Percentiles rank a stretch among this genome's conserved stretches.
Conservation (phyloP, 1,140 invertebrate genomes). For the Drosophila tristis region DNA sequence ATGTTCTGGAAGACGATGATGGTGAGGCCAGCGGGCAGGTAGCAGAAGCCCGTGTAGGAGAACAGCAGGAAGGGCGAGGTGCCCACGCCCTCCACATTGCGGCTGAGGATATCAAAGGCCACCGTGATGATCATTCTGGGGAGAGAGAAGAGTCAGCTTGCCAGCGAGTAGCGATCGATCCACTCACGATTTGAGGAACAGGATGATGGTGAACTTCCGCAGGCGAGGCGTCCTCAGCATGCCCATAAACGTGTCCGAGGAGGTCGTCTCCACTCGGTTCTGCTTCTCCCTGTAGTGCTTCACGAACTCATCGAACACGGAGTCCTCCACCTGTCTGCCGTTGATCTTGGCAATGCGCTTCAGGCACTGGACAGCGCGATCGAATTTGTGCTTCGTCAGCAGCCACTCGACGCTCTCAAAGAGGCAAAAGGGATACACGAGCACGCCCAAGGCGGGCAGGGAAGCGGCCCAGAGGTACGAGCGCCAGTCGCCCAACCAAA, state of each 20-base stretch:
- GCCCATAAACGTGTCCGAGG: slow-evolving; percentile 82
- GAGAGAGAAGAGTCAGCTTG: not conserved
- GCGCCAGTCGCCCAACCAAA: slow-evolving; percentile 85
- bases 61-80: slow-evolving; percentile 86
- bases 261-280: slow-evolving; percentile 44
- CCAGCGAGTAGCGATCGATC: not conserved
- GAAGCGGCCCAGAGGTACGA: slow-evolving; percentile 85
- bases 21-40: slow-evolving; percentile 86
- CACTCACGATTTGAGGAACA: slow-evolving; percentile 87
- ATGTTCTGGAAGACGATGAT: slow-evolving; percentile 86
- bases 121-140: slow-evolving; percentile 86
- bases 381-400: slow-evolving; percentile 85
- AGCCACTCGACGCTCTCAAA: slow-evolving; percentile 88
- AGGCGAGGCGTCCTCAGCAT: slow-evolving; percentile 85
- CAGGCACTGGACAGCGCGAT: slow-evolving; percentile 85
- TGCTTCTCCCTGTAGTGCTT: slow-evolving; percentile 64
- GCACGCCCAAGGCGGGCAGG: slow-evolving; percentile 84
- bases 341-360: slow-evolving; percentile 86
- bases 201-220: slow-evolving; percentile 85
- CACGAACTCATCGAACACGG: slow-evolving; percentile 84
- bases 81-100: slow-evolving; percentile 86
- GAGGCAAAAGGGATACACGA: slow-evolving; percentile 85
- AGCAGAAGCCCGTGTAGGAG: slow-evolving; percentile 85
- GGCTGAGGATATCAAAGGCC: slow-evolving; percentile 87
- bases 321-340: slow-evolving; percentile 83